A percentile compares a stretch with the other conserved stretches of the same genome.
Conservation (phyloP, 1,140 invertebrate species). For the Tetragnatha versicolor region DNA sequence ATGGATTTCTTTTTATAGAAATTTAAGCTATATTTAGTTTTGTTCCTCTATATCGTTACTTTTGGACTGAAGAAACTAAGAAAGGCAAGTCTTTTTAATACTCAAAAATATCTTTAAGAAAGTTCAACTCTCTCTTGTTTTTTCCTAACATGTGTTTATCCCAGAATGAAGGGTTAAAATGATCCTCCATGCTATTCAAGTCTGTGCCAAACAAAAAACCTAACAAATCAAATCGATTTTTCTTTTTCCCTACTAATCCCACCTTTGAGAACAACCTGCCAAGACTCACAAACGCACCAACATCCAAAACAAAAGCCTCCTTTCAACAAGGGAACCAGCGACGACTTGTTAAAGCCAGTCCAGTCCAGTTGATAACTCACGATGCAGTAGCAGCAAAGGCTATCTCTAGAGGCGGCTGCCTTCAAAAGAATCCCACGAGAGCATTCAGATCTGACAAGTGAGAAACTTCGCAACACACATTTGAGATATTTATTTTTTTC, state of each 20-base stretch:
- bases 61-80: no score
- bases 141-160: no score
- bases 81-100: no score
- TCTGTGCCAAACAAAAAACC: background rate
- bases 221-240: background rate
- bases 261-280: background rate
- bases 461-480: constrained; percentile 27
- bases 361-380: background rate
- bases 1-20: no score
- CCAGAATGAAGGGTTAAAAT: no score
- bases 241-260: background rate
- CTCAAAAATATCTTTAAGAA: no score
- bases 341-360: background rate
- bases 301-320: background rate
- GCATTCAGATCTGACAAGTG: constrained; percentile 13
- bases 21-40: no score
- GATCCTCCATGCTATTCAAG: no score
- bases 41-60: no score
- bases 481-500: constrained; percentile 38
- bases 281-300: background rate
- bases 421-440: background rate
- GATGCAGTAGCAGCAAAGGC: background rate
- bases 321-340: background rate
- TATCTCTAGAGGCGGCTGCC: background rate
- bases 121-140: no score